Evolutionary conservation across 2,888 invertebrate genomes (phyloP).

Genomic region (Pandemis heparana): DNA sequence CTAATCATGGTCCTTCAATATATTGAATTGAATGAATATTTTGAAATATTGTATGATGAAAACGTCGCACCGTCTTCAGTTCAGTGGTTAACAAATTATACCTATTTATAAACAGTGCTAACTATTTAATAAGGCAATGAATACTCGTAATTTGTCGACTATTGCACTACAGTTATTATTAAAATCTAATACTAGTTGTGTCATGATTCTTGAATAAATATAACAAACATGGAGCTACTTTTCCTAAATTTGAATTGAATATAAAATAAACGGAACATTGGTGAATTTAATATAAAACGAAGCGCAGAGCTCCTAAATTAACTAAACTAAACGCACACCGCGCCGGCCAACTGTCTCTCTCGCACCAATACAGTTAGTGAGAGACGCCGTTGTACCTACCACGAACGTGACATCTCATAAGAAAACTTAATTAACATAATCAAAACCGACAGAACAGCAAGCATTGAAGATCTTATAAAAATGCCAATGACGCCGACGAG

Average conservation of each 20-base stretch:
- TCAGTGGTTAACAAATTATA: neutral
- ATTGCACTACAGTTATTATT: neutral
- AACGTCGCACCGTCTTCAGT: neutral
- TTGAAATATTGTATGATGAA: neutral
- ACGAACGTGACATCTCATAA: neutral
- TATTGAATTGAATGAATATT: neutral
- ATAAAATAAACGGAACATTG: neutral
- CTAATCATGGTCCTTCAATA: neutral
- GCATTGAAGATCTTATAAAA: neutral
- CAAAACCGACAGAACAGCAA: neutral
- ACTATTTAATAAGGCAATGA: constrained; percentile 4
- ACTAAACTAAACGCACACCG: neutral
- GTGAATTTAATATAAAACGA: neutral
- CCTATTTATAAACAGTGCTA: neutral
- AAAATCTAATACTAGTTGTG: constrained; percentile 9
- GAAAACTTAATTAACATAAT: neutral
- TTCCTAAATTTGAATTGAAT: neutral
- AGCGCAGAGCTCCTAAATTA: neutral
- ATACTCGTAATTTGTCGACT: neutral
- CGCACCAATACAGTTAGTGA: no score
- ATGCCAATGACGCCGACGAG: neutral
- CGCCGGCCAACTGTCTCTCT: neutral
- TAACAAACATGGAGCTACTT: neutral
- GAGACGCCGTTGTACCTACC: no score
- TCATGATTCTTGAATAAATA: constrained; percentile 3